Evolutionary conservation across 2,113 vertebrate species (phyloP), one percentile per base, ranked within the genome.

Genomic region (Notothenia rossii): DNA sequence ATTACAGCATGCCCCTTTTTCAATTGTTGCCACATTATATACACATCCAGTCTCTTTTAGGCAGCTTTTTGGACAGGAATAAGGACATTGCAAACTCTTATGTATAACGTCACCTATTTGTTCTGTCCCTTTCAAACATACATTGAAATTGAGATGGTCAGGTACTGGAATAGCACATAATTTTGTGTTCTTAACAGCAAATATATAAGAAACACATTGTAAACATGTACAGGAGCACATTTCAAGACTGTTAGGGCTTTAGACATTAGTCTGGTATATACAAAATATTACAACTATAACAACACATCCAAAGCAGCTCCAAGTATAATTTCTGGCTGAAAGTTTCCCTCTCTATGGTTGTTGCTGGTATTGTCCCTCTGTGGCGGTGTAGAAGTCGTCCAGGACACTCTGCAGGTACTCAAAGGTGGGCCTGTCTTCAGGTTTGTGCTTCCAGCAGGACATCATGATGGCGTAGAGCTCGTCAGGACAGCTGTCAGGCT

Each of bases 311-410:
- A 48, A 71, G 22, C 17, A 40, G 14, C 33, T 59, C 22, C 25
- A 50, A 40, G 45, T 9, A 55, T 53, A 62, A 69, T 40, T 65
- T 81, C 61, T 70, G 11, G 58, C 33, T 58, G 54, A 25, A n/a
- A 17, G 43, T 20, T 56, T 51, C 7, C 29, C 9, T 63, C 8
- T 54, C 10, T 94, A 97, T 0, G 93, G 94, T 84, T 99, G 96
- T 3, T 96, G 95, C 86, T 99, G 97, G 90, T 99, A 99, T 77
- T 99, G 98, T 61, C 92, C 92, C 92, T 99, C 98, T 0, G 98
- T 99, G 2, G 97, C 96, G 0, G 97, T 99, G 73, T 95, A 98
- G 92, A 97, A 99, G 90, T 99, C 98, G 0, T 97, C 97, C 79
- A 99, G 75, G 29, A 98, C 70, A 1, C 97, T 98, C 93, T 98